These are phyloP conservation scores for Drosophila baimaii DNA, from an alignment of 1,140 invertebrate genomes.

Conservation along the genomic window DNA sequence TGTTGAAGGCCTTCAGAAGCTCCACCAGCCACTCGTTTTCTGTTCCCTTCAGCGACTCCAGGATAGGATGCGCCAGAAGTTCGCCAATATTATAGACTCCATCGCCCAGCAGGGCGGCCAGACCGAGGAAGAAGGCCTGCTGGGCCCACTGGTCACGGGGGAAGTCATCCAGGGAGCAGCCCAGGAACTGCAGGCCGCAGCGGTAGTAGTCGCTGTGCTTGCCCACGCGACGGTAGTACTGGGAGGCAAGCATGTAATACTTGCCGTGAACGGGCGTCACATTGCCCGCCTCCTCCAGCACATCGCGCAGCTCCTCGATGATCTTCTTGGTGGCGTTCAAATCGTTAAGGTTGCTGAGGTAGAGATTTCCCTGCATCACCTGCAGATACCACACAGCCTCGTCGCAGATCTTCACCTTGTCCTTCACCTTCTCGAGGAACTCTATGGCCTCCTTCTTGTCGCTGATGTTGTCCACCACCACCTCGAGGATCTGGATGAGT, in stretches of 20 bases:
- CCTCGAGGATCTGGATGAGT: conserved; percentile 93
- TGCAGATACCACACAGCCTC: conserved; percentile 90
- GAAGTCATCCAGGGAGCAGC: conserved; percentile 92
- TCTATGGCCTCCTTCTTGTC: conserved; percentile 92
- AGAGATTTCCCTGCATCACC: conserved; percentile 92
- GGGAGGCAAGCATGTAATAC: conserved; percentile 97
- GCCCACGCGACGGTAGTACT: conserved; percentile 90
- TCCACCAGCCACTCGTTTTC: conserved; percentile 95
- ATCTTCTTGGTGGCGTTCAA: conserved; percentile 93
- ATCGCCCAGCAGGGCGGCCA: conserved; percentile 97
- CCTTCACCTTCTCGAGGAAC: conserved; percentile 94
- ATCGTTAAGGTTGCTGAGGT: conserved; percentile 92
- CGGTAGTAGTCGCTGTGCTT: conserved; percentile 91
- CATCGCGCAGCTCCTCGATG: conserved; percentile 94
- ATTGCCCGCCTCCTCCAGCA: conserved; percentile 95
- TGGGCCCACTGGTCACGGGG: conserved; percentile 88
- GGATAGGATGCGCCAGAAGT: conserved; percentile 96
- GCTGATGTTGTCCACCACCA: conserved; percentile 91
- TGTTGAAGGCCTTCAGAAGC: conserved; percentile 96
- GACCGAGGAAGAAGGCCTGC: conserved; percentile 95
- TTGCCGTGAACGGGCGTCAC: conserved; percentile 96
- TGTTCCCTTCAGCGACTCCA: conserved; percentile 93
- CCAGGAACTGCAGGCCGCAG: conserved; percentile 96
- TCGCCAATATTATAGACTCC: conserved; percentile 99
- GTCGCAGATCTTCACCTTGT: conserved; percentile 94